Evolutionary conservation across 2,888 invertebrate genomes (phyloP).

Genomic region (Emmelina monodactyla): DNA sequence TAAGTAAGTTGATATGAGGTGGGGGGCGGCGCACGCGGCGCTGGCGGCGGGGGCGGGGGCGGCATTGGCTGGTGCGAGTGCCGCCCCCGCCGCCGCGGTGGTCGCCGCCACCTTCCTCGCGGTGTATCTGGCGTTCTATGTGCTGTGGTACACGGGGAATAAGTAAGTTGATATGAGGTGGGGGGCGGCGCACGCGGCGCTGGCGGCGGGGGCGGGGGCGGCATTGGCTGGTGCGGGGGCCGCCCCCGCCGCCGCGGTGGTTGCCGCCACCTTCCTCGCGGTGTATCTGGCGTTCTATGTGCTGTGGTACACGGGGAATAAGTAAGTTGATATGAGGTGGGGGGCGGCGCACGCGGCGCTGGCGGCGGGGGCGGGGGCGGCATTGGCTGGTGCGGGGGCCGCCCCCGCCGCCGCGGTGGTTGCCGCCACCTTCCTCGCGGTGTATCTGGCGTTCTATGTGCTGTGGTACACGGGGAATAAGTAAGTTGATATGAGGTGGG

Average conservation of each 20-base stretch:
- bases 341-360: slow-evolving; percentile 77
- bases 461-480: slow-evolving; percentile 76
- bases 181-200: slow-evolving; percentile 75
- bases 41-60: slow-evolving; percentile 71
- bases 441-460: slow-evolving; percentile 67
- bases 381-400: slow-evolving; percentile 71
- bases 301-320: slow-evolving; percentile 75
- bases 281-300: slow-evolving; percentile 68
- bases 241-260: slow-evolving; percentile 69
- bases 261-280: slow-evolving; percentile 62
- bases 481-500: slow-evolving; percentile 72
- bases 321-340: slow-evolving; percentile 76
- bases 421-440: slow-evolving; percentile 60
- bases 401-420: slow-evolving; percentile 70
- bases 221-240: slow-evolving; percentile 73
- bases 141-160: slow-evolving; percentile 75
- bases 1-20: slow-evolving; percentile 74
- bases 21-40: slow-evolving; percentile 77
- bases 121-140: slow-evolving; percentile 65
- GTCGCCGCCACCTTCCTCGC: slow-evolving; percentile 65
- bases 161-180: slow-evolving; percentile 76
- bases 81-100: slow-evolving; percentile 69
- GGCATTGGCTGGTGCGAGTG: slow-evolving; percentile 70
- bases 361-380: slow-evolving; percentile 71
- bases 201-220: slow-evolving; percentile 71